These are phyloP conservation scores for Lasiurus borealis DNA, from an alignment of 2,113 vertebrate species.

Conservation along the genomic window DNA sequence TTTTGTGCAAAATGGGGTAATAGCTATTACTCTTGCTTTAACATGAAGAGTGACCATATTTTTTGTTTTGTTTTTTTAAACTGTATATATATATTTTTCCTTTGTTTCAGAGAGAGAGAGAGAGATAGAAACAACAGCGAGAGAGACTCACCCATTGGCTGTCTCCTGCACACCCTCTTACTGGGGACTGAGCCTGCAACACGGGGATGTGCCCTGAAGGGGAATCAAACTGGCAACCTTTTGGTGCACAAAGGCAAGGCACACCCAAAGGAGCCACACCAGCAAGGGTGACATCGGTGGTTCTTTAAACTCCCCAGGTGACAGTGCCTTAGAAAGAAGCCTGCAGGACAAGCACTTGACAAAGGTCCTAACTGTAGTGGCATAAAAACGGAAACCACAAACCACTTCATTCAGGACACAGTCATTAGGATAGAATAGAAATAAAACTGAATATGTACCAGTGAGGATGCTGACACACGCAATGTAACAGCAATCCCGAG, in stretches of 20 bases:
- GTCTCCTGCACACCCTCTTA: not conserved
- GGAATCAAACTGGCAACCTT: not conserved
- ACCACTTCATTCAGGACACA: not conserved
- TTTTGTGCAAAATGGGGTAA: not conserved
- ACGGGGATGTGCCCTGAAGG: not conserved
- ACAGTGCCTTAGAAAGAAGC: not conserved
- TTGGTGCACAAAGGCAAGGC: not conserved
- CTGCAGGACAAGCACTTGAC: not conserved
- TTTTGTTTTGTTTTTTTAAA: not conserved
- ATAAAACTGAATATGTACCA: not conserved
- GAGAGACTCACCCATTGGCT: not conserved
- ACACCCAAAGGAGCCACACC: not conserved
- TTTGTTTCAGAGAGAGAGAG: too few relatives aligned
- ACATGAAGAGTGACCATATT: not conserved
- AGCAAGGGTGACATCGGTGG: not conserved
- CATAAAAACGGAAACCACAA: not conserved
- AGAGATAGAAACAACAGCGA: not conserved
- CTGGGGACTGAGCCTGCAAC: not conserved
- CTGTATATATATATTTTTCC: not conserved
- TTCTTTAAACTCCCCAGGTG: not conserved
- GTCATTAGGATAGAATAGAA: not conserved
- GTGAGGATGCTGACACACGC: not conserved
- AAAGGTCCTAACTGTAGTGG: not conserved
- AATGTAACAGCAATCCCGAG: not conserved
- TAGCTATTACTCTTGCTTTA: not conserved